Percentiles rank a stretch among this genome's conserved stretches.
Evolutionary conservation across 1,140 invertebrate genomes (phyloP).

Genomic region (Drosophila pachea): DNA sequence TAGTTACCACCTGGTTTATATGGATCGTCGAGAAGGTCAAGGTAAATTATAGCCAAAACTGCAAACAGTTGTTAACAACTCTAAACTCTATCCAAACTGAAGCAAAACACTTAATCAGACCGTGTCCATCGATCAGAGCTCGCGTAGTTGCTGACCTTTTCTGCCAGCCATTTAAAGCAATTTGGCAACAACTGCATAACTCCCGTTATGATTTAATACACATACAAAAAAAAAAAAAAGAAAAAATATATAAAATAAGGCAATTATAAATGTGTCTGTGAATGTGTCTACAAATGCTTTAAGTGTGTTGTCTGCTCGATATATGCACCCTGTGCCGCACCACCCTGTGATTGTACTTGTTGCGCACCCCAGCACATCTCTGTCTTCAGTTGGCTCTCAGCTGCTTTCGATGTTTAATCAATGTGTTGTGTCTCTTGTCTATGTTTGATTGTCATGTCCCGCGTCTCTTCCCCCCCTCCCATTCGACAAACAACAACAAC

Average conservation of each 20-base stretch:
- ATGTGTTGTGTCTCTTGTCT: conserved; percentile 59
- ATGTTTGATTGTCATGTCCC: conserved; percentile 50
- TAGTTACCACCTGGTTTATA: conserved; percentile 95
- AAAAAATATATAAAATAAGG: too few relatives aligned
- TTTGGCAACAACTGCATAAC: conserved; percentile 76
- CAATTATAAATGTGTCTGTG: conserved; percentile 5
- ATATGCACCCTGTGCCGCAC: conserved; percentile 25
- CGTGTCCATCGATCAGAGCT: conserved; percentile 42
- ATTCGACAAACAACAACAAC: conserved; percentile 38
- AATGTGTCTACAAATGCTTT: conserved; percentile 54
- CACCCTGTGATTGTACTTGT: conserved; percentile 13
- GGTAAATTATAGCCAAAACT: conserved; percentile 78
- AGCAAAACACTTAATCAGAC: conserved; percentile 16
- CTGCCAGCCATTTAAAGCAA: conserved; percentile 79
- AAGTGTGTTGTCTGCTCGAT: conserved; percentile 57
- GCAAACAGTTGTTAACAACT: conserved; percentile 21
- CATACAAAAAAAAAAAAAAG: neutral
- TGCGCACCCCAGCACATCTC: conserved; percentile 12
- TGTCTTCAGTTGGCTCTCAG: conserved; percentile 10
- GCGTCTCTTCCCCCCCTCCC: conserved; percentile 50
- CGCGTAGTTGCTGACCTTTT: conserved; percentile 74
- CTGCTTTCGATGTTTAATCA: conserved; percentile 54
- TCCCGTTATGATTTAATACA: conserved; percentile 32
- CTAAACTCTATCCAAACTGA: neutral
- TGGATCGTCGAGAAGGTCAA: conserved; percentile 90